Evolutionary conservation across 2,888 invertebrate species (phyloP), one percentile per base, ranked within the genome.

Genomic region (Julus scandinavius): DNA sequence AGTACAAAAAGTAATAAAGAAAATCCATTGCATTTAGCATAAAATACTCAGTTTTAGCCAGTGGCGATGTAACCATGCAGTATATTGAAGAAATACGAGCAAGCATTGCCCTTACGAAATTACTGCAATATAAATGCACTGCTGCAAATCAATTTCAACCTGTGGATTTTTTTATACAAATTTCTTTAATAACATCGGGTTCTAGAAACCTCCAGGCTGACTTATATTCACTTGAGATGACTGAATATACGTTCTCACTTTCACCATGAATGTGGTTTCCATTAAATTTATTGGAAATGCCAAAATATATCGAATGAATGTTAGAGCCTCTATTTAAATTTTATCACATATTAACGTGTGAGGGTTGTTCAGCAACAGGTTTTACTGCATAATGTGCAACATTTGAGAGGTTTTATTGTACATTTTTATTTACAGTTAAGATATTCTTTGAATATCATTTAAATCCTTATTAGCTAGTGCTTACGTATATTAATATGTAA

Each of bases 261-360:
- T 80, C 80, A 80, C 4, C 80, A 29, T 80, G 20, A 29, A 80
- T 80, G 11, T 38, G 80, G 29, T 80, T 80, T 80, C 80, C 80
- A 80, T 80, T 11, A 80, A 80, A 80, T 80, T 80, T 80, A 80
- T 80, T 80, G 80, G 80, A 80, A 80, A 80, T 80, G 80, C 80
- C 80, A 80, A 38, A 20, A 20, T 38, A 38, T 20, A 80, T 38
- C 1, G 63, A 9, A 72, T 72, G 72, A 20, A 72, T 29, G 20
- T 72, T 9, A 29, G 29, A 11, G 38, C 80, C 80, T 2, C 38
- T 38, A 80, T 80, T 80, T 80, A 38, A 38, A 80, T 15, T 80
- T 13, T 80, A 80, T 80, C 29, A 13, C 13, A 38, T 29, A 80
- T 80, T 38, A 13, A 38, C 11, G 13, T 80, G 38, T 38, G 80